Conservation (phyloP, 2,113 vertebrate species). For the Micronycteris hirsuta region DNA sequence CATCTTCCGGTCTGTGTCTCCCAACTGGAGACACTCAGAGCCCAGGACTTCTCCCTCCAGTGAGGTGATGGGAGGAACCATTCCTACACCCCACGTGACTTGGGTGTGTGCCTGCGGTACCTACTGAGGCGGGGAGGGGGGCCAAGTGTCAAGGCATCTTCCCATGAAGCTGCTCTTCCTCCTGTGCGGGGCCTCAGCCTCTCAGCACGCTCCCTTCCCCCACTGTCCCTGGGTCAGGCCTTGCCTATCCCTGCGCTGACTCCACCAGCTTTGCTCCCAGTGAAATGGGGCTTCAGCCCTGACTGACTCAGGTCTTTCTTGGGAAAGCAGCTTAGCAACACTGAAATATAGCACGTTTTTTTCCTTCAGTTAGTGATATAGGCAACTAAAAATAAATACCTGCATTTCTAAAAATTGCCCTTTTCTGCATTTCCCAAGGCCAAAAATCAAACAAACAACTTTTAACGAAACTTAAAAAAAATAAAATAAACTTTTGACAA, state of each 20-base stretch:
- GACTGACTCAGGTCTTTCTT: background rate
- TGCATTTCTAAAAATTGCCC: background rate
- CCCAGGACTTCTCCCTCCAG: background rate
- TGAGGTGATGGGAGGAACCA: too few species aligned
- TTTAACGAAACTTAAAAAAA: background rate
- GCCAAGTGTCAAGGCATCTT: background rate
- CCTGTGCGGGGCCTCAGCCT: background rate
- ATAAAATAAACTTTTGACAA: background rate
- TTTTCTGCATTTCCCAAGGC: background rate
- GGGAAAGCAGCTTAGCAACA: background rate
- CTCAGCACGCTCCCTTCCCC: background rate
- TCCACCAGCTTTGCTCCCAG: background rate
- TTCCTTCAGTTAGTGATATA: background rate
- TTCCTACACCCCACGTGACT: background rate
- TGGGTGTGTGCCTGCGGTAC: background rate
- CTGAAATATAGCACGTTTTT: background rate
- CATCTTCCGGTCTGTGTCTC: background rate
- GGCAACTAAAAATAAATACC: background rate
- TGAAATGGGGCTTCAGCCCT: background rate
- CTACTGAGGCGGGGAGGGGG: rapidly evolving
- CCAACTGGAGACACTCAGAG: background rate
- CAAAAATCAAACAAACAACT: background rate
- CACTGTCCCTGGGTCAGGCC: background rate
- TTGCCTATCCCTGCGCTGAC: background rate
- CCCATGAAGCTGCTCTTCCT: background rate